Evolutionary conservation across 1,140 invertebrate genomes (phyloP).

Genomic region (Tachypleus tridentatus): DNA sequence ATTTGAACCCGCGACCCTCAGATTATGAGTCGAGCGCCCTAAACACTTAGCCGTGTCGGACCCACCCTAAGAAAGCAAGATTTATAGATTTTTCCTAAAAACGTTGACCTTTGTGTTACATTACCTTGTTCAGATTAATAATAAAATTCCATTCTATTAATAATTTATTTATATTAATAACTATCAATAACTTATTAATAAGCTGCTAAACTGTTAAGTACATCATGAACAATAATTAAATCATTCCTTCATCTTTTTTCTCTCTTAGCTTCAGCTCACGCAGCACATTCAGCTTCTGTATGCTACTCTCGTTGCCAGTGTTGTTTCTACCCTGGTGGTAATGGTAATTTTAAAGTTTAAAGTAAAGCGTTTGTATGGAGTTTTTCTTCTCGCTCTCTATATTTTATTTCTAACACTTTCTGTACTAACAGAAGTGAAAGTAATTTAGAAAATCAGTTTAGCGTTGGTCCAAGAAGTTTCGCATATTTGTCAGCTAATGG

Average conservation of each 20-base stretch:
- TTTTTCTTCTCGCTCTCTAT: slow-evolving; percentile 20
- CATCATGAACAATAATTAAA: background rate
- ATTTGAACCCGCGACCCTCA: no score
- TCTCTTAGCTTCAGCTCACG: slow-evolving; percentile 30
- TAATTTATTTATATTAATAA: slow-evolving; percentile 2
- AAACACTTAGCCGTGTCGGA: no score
- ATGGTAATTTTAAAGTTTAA: slow-evolving; percentile 32
- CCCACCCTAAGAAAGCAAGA: no score
- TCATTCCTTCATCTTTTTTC: background rate
- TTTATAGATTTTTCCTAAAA: background rate
- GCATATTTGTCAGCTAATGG: no score
- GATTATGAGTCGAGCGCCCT: no score
- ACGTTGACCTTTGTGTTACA: background rate
- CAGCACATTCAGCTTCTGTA: slow-evolving; percentile 34
- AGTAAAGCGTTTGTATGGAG: slow-evolving; percentile 20
- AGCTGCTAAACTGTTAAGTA: background rate
- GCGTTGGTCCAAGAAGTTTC: no score
- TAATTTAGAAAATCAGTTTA: slow-evolving; percentile 4
- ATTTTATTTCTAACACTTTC: slow-evolving; percentile 17
- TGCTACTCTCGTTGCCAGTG: slow-evolving; percentile 32
- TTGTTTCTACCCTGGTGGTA: slow-evolving; percentile 34
- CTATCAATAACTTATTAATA: slow-evolving; percentile 1
- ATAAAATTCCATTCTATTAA: background rate
- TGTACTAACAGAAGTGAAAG: slow-evolving; percentile 17
- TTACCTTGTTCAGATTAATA: background rate